Conservation (phyloP, 2,888 invertebrate species). For the Herminia tarsipennalis region DNA sequence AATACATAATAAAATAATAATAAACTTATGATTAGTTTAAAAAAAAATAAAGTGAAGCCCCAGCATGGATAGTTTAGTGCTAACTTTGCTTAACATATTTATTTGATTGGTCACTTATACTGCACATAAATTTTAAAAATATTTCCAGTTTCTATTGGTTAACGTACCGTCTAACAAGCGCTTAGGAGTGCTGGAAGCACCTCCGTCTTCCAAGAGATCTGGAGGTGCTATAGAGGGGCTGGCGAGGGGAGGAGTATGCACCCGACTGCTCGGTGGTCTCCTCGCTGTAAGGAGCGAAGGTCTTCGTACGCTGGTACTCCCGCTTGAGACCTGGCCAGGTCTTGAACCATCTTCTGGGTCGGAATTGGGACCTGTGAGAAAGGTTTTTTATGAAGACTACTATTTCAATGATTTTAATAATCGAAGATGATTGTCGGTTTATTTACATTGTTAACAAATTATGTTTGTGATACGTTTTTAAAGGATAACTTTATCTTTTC, state of each 20-base stretch:
- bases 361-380: constrained; percentile 86
- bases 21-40: too few species aligned
- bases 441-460: too few species aligned
- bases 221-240: constrained; percentile 88
- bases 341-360: constrained; percentile 91
- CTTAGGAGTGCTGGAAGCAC: constrained; percentile 93
- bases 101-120: too few species aligned
- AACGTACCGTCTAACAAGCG: constrained; percentile 86
- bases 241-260: constrained; percentile 90
- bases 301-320: constrained; percentile 81
- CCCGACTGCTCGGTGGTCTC: constrained; percentile 84
- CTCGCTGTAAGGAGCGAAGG: constrained; percentile 80
- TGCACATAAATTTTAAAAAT: too few species aligned
- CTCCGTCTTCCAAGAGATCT: constrained; percentile 90
- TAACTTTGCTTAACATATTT: too few species aligned
- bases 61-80: too few species aligned
- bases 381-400: background rate
- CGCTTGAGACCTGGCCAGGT: constrained; percentile 90
- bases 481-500: too few species aligned
- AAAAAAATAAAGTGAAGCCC: too few species aligned
- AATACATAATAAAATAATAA: too few species aligned
- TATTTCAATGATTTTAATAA: too few species aligned
- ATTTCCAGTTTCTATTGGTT: background rate
- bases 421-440: too few species aligned
- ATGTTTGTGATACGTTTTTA: too few species aligned